These are phyloP conservation scores for Sceloporus tristichus DNA, from an alignment of 2,113 vertebrate genomes.

Conservation along the genomic window DNA sequence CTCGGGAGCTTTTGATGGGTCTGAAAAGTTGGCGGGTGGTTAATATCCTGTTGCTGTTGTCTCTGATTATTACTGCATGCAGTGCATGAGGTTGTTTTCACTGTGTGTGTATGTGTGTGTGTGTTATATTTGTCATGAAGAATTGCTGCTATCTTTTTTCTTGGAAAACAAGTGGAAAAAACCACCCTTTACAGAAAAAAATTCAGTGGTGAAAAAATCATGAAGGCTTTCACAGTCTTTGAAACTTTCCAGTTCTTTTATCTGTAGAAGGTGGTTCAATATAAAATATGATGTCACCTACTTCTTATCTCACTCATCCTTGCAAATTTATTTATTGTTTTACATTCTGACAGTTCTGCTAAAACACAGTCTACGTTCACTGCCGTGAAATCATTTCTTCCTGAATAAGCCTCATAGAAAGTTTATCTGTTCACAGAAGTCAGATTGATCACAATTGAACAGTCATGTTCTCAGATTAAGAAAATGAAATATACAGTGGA, in stretches of 20 bases:
- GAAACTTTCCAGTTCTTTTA: background rate
- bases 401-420: background rate
- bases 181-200: no score
- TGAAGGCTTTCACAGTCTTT: background rate
- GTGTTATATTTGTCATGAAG: background rate
- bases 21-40: slow-evolving; percentile 65
- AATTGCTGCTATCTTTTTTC: background rate
- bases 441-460: background rate
- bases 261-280: background rate
- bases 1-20: slow-evolving; percentile 55
- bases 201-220: background rate
- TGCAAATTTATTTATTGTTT: background rate
- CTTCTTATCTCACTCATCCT: background rate
- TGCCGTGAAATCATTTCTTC: background rate
- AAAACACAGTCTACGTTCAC: slow-evolving; percentile 7
- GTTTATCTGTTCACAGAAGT: background rate
- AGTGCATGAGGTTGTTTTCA: background rate
- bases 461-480: background rate
- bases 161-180: background rate
- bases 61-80: slow-evolving; percentile 9
- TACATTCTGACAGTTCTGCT: background rate
- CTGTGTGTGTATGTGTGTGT: background rate
- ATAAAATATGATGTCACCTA: background rate
- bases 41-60: slow-evolving; percentile 44
- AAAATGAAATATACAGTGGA: background rate